A percentile compares a stretch with the other conserved stretches of the same genome.
Evolutionary conservation across 2,888 invertebrate species (phyloP).

Genomic region (Lasius platythorax): DNA sequence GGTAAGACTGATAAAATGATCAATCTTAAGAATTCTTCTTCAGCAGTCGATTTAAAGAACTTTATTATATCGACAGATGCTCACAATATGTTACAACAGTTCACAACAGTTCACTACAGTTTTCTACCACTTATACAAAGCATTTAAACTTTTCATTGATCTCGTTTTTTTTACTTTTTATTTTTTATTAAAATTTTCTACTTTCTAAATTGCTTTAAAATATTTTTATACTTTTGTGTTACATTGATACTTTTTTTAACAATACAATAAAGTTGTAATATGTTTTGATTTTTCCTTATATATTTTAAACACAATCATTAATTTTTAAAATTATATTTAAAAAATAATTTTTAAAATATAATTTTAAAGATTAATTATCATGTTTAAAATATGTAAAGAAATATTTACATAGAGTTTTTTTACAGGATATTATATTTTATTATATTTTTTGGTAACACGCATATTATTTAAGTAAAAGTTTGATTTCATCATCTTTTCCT

Average conservation of each 20-base stretch:
- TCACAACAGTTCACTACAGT: background rate
- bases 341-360: background rate
- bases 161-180: background rate
- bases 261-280: background rate
- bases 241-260: background rate
- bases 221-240: background rate
- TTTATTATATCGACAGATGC: background rate
- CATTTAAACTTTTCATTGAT: background rate
- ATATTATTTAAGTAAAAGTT: background rate
- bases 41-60: conserved; percentile 25
- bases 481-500: background rate
- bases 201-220: background rate
- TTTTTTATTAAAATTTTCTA: background rate
- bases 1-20: conserved; percentile 21
- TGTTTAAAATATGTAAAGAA: background rate
- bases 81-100: background rate
- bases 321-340: background rate
- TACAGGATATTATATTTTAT: background rate
- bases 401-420: background rate
- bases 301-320: background rate
- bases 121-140: background rate
- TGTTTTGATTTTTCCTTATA: background rate
- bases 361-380: background rate
- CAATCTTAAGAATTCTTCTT: background rate
- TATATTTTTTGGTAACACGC: background rate